Conservation (phyloP, 2,888 invertebrate genomes). For the Apocheima hispidaria region DNA sequence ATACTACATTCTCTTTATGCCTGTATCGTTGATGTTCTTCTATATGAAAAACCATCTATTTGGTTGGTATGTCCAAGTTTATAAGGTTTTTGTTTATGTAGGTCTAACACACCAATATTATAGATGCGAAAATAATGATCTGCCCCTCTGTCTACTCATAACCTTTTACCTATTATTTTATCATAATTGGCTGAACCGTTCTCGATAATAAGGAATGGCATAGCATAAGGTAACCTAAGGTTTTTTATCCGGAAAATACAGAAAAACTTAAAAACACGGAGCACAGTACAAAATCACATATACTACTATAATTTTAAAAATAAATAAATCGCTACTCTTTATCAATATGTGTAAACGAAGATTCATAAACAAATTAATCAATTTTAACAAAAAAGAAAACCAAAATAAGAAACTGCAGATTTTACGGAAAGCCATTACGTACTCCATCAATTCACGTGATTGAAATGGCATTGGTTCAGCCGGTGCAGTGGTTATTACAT, state of each 20-base stretch:
- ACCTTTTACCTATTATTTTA: too few relatives aligned
- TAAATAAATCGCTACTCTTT: background rate
- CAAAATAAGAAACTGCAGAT: conserved; percentile 35
- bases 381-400: conserved; percentile 14
- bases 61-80: too few relatives aligned
- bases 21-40: conserved; percentile 21
- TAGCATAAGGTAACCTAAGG: too few relatives aligned
- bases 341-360: background rate
- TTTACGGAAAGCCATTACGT: conserved; percentile 44
- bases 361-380: conserved; percentile 12
- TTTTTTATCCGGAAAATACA: too few relatives aligned
- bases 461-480: conserved; percentile 45
- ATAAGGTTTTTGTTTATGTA: background rate
- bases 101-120: background rate
- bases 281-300: too few relatives aligned
- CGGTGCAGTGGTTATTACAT: conserved; percentile 48
- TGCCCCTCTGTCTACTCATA: too few relatives aligned
- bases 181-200: too few relatives aligned
- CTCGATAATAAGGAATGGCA: too few relatives aligned
- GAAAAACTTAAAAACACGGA: too few relatives aligned
- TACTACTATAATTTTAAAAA: too few relatives aligned
- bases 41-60: background rate
- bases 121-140: background rate
- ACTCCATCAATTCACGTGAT: conserved; percentile 55
- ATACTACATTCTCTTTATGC: conserved; percentile 30